Conservation (phyloP, 2,113 vertebrate genomes). For the Pithys albifrons region DNA sequence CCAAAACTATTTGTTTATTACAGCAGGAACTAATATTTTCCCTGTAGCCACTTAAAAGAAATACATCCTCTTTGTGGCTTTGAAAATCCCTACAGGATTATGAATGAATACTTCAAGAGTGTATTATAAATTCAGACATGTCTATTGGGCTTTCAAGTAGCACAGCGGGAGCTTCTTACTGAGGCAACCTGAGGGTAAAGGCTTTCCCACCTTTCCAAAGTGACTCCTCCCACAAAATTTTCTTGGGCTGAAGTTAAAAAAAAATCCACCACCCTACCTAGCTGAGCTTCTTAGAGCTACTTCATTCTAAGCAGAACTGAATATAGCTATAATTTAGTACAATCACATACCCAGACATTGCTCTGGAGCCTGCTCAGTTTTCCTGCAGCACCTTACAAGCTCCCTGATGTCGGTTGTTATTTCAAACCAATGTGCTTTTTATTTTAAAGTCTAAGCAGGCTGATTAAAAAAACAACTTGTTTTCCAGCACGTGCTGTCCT, state of each 20-base stretch:
- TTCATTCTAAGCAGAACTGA: neutral
- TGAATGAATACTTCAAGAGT: conserved; percentile 71
- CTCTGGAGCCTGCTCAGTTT: neutral
- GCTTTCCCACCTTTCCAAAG: conserved; percentile 66
- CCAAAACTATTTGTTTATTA: conserved; percentile 52
- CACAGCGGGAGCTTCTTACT: conserved; percentile 67
- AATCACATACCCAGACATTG: neutral
- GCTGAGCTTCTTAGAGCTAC: conserved; percentile 27
- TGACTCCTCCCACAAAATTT: conserved; percentile 71
- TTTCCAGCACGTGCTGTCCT: neutral
- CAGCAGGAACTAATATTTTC: conserved; percentile 44
- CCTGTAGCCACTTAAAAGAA: conserved; percentile 49
- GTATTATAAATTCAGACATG: conserved; percentile 71
- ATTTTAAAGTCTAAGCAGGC: neutral
- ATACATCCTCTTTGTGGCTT: conserved; percentile 53
- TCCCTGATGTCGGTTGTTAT: neutral
- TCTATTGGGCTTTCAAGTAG: conserved; percentile 72
- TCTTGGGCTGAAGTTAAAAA: conserved; percentile 65
- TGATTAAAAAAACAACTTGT: neutral
- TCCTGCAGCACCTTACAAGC: neutral
- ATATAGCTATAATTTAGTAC: neutral
- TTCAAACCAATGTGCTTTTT: neutral
- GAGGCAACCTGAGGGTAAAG: conserved; percentile 69
- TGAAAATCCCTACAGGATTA: conserved; percentile 71
- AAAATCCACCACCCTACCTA: conserved; percentile 23